phyloP scores from a whole-genome alignment of 2,888 invertebrate genomes.

The Luperina testacea region DNA sequence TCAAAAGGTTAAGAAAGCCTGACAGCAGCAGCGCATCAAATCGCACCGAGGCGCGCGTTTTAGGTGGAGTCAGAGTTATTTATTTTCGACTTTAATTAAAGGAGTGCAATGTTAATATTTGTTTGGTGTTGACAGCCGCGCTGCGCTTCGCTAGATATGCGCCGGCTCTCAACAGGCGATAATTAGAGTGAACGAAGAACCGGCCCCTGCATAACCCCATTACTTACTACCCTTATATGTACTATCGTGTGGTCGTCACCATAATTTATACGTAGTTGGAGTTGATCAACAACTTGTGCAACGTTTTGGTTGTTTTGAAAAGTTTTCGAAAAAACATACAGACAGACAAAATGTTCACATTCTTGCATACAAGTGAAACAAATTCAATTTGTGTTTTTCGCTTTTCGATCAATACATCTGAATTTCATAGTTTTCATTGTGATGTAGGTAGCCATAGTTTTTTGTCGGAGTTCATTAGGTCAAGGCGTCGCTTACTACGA shows the following conservation, averaged over 20 bases:
- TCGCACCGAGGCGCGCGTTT: background rate
- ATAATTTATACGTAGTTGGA: background rate
- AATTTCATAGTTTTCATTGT: slow-evolving; percentile 5
- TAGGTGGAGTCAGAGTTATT: background rate
- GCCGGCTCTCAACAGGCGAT: too few relatives aligned
- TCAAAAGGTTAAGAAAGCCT: background rate
- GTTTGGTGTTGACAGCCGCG: background rate
- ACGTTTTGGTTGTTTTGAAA: background rate
- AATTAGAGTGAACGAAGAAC: background rate
- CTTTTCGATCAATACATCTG: slow-evolving; percentile 17
- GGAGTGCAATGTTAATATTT: background rate
- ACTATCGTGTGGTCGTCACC: background rate
- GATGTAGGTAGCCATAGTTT: background rate
- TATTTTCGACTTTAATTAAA: background rate
- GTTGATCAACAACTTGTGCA: background rate
- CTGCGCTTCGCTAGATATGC: background rate
- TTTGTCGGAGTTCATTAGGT: slow-evolving; percentile 44
- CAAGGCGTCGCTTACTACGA: slow-evolving; percentile 32
- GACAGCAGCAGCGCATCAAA: background rate
- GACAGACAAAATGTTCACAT: background rate
- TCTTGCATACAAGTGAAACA: background rate
- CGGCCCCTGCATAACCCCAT: background rate
- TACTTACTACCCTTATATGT: background rate
- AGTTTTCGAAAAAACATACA: too few relatives aligned
- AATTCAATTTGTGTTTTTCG: background rate